Evolutionary conservation across 2,113 vertebrate species (phyloP), one percentile per base, ranked within the genome.

Genomic region (Megaceryle torquata): DNA sequence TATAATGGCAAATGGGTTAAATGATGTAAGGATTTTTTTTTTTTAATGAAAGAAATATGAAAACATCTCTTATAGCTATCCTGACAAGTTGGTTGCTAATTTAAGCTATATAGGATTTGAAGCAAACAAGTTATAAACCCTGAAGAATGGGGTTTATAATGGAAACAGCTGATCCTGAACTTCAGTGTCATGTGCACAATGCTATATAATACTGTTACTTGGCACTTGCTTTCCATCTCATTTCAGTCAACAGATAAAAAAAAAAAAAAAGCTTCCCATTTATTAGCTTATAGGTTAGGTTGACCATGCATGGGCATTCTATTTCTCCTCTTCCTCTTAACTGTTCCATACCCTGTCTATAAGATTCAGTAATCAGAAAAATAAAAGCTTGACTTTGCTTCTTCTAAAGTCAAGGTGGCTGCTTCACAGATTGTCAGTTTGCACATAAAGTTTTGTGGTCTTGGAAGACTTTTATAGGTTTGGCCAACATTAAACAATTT

Each of bases 101-200:
- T 93, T 94, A 60, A 83, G 65, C 26, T 56, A 53, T 11, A 63
- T 51, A 51, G 78, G 70, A 95, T 97, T 91, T 96, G 89, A 95
- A 44, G 21, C 68, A 96, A 68, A 35, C 80, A 92, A 89, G 72
- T 89, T 88, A 92, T 72, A 92, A 96, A 93, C 43, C 53, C 74
- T 94, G 91, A 95, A 96, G 95, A 91, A 96, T 69, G 24, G 57
- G 41, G 70, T 93, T 96, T 96, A 48, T 96, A 91, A 95, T 92
- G 37, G 82, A 96, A 97, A 85, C 75, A 84, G 77, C 87, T 97
- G 93, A 97, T 95, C 93, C 80, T 91, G 91, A 96, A 96, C 77
- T 93, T 95, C 59, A 88, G 11, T 82, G 89, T 87, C 92, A 54
- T 67, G 25, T 59, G 41, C 64, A 91, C 83, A 83, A 18, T 75